These are phyloP conservation scores for Oreocharis arfaki DNA, from an alignment of 2,113 vertebrate genomes.

Conservation along the genomic window DNA sequence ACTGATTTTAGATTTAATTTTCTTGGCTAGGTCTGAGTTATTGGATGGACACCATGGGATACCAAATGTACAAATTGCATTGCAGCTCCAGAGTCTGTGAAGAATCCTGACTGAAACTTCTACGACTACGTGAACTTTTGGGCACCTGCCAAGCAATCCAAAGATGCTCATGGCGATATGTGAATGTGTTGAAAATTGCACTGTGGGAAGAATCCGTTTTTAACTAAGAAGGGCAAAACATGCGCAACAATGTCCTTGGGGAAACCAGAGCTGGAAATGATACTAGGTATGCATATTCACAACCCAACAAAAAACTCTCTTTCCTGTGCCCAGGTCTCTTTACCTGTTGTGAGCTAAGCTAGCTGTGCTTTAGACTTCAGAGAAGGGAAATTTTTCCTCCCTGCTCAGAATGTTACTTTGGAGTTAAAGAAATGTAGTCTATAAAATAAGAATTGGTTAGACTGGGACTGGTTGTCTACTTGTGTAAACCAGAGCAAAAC, in stretches of 20 bases:
- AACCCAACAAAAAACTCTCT: background rate
- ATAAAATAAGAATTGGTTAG: background rate
- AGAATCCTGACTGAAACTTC: background rate
- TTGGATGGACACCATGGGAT: slow-evolving; percentile 26
- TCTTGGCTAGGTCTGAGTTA: slow-evolving; percentile 3
- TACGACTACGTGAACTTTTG: background rate
- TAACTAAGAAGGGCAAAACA: background rate
- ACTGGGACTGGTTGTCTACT: background rate
- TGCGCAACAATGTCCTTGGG: background rate
- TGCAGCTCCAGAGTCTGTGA: background rate
- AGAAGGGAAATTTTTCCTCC: background rate
- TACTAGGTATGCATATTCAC: background rate
- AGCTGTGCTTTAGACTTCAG: background rate
- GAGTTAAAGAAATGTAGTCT: background rate
- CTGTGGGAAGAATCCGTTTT: background rate
- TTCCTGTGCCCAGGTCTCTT: background rate
- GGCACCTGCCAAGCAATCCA: background rate
- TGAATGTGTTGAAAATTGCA: background rate
- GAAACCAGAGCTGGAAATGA: background rate
- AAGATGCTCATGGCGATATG: background rate
- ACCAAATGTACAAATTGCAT: slow-evolving; percentile 18
- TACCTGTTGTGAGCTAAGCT: background rate
- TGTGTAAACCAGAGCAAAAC: background rate
- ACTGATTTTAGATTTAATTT: slow-evolving; percentile 33
- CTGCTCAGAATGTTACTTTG: background rate